Evolutionary conservation across 2,113 vertebrate genomes (phyloP), one percentile per base, ranked within the genome.

Genomic region (Benitochromis conjunctus): DNA sequence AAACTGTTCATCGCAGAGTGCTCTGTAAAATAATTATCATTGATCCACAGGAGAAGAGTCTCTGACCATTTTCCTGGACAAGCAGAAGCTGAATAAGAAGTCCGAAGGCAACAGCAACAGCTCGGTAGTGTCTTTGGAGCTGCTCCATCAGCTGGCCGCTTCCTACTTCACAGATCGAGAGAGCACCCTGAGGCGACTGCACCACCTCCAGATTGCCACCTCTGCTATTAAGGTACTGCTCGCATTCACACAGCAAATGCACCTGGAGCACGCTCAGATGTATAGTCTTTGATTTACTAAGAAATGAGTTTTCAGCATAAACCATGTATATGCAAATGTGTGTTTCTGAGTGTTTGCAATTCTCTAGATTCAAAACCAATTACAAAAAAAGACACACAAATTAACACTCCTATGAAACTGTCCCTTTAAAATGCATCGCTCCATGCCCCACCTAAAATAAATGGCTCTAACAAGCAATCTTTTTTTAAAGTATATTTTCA

Each of bases 101-200:
- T 92, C 97, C 1, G 98, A 99, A 41, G 96, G 94, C 1, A 94
- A 92, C 3, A 97, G 97, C 76, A 99, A 98, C 96, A 97, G 96
- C 94, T 97, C 98, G 0, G 96, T 96, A 12, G 97, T 99, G 83
- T 98, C 98, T 2, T 93, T 99, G 96, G 99, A 99, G 95, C 97
- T 97, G 66, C 95, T 99, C 81, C 99, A 99, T 92, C 98, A 99
- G 95, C 94, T 99, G 94, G 99, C 99, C 0, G 99, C 99, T 18
- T 99, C 99, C 62, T 99, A 99, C 95, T 99, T 99, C 96, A 99
- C 99, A 1, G 99, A 99, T 94, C 89, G 98, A 53, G 99, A 99
- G 86, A 99, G 98, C 94, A 99, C 99, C 0, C 94, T 99, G 10
- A 95, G 99, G 56, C 94, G 98, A 74, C 97, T 99, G 38, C 99